Percentiles rank a stretch among this genome's conserved stretches.
Conservation (phyloP, 2,888 invertebrate genomes). For the Hecatera dysodea region DNA sequence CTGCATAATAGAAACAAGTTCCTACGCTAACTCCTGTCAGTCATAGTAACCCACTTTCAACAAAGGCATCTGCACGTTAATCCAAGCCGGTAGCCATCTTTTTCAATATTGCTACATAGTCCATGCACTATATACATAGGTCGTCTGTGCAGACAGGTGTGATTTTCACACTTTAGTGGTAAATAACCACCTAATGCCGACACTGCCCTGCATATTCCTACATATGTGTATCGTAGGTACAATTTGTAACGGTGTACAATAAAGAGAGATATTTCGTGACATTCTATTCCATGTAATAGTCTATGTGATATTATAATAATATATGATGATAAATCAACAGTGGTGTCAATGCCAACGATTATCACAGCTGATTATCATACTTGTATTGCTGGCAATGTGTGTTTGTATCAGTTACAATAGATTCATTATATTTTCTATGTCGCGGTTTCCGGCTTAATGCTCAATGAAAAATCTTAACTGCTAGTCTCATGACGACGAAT, state of each 20-base stretch:
- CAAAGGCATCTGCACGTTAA: slow-evolving; percentile 26
- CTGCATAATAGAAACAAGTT: slow-evolving; percentile 22
- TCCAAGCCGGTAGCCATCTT: slow-evolving; percentile 35
- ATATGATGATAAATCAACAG: slow-evolving; percentile 10
- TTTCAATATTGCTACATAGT: slow-evolving; percentile 35
- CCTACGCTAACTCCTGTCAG: slow-evolving; percentile 31
- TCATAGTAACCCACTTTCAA: slow-evolving; percentile 42
- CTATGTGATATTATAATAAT: background rate
- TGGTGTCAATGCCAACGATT: slow-evolving; percentile 31
- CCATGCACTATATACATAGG: slow-evolving; percentile 56
- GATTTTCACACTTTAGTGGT: slow-evolving; percentile 56
- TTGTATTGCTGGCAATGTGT: slow-evolving; percentile 9
- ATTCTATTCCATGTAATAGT: background rate
- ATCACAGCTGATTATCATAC: slow-evolving; percentile 38
- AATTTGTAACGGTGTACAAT: background rate
- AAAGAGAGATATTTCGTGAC: too few species aligned
- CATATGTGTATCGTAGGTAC: background rate
- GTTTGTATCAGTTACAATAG: background rate
- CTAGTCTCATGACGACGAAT: background rate
- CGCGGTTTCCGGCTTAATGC: background rate
- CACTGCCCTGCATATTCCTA: background rate
- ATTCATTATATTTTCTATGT: background rate
- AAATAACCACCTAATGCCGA: slow-evolving; percentile 39
- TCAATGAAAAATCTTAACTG: background rate
- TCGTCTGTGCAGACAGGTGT: slow-evolving; percentile 57